Evolutionary conservation across 2,113 vertebrate species (phyloP).

Genomic region (Zosterops japonicus): DNA sequence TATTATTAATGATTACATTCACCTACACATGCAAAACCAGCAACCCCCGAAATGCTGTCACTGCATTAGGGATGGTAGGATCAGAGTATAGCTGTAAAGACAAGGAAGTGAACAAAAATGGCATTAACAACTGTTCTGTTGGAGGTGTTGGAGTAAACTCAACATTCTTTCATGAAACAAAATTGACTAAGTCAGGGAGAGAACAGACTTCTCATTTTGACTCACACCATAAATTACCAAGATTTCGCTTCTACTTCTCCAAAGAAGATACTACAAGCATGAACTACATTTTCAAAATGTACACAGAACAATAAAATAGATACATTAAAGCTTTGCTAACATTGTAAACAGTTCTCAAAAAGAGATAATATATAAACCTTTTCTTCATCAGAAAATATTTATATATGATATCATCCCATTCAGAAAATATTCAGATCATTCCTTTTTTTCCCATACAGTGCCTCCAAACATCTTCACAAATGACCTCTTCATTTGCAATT

Average conservation of each 20-base stretch:
- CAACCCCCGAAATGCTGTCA: neutral
- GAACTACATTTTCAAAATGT: neutral
- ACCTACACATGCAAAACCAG: neutral
- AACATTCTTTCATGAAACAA: neutral
- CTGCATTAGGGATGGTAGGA: neutral
- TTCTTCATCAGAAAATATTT: neutral
- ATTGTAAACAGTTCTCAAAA: neutral
- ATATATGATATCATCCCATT: neutral
- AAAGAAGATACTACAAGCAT: neutral
- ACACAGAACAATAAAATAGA: neutral
- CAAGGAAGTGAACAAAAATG: neutral
- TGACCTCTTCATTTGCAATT: neutral
- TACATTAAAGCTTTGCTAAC: neutral
- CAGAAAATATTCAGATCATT: neutral
- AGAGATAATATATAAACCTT: neutral
- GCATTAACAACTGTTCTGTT: neutral
- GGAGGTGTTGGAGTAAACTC: neutral
- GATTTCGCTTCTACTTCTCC: neutral
- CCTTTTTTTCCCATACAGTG: neutral
- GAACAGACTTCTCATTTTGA: neutral
- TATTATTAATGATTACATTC: neutral
- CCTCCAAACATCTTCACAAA: constrained; percentile 22
- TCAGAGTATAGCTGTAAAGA: neutral
- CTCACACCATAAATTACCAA: neutral
- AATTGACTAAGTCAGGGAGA: neutral